Percentiles rank a stretch among this genome's conserved stretches.
phyloP scores from a whole-genome alignment of 1,140 invertebrate genomes.

The Drosophila parvula region DNA sequence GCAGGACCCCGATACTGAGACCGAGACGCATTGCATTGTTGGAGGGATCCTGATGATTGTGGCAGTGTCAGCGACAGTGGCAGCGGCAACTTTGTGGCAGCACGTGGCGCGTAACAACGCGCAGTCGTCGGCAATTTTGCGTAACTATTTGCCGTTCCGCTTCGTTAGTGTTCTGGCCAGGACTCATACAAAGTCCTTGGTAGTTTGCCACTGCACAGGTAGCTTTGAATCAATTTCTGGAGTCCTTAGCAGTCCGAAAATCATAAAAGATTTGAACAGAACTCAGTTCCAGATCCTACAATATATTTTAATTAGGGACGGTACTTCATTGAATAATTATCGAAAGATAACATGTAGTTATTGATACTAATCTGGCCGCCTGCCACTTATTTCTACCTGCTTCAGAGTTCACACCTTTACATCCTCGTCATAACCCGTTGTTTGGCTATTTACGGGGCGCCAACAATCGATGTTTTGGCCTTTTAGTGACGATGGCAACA shows the following conservation, averaged over 20 bases:
- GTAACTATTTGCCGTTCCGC: conserved; percentile 72
- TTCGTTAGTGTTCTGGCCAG: conserved; percentile 56
- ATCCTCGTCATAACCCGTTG: not conserved
- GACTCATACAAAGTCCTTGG: conserved; percentile 19
- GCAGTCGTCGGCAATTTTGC: conserved; percentile 74
- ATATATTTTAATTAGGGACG: not conserved
- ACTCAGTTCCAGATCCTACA: not conserved
- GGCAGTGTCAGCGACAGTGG: not conserved
- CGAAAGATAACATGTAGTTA: not conserved
- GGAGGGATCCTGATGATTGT: conserved; percentile 18
- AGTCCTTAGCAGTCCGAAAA: not conserved
- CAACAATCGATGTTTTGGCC: conserved; percentile 28
- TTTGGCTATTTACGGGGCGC: not conserved
- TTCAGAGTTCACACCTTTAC: conserved; percentile 1
- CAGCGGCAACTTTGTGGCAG: conserved; percentile 55
- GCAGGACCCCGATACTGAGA: not conserved
- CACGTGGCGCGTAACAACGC: conserved; percentile 76
- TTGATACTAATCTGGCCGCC: not conserved
- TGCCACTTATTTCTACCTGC: conserved; percentile 6
- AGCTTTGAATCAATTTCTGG: conserved; percentile 55
- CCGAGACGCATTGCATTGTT: conserved; percentile 18
- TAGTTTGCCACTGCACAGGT: conserved; percentile 61
- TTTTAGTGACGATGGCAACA: conserved; percentile 47
- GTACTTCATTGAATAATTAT: not conserved
- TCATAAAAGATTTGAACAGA: not conserved